Conservation (phyloP, 2,888 invertebrate genomes). For the Carcina quercana region DNA sequence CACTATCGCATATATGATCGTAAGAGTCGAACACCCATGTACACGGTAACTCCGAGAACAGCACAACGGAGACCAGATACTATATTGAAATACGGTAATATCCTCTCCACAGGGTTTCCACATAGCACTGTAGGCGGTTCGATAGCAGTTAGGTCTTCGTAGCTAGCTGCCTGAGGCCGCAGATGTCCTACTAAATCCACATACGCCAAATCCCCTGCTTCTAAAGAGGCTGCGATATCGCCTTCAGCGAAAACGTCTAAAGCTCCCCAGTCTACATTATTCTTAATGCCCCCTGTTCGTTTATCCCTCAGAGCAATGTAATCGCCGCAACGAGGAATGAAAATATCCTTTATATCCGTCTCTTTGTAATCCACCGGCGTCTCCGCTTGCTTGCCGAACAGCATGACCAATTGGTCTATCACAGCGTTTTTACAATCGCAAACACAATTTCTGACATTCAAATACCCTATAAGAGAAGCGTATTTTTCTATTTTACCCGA, state of each 20-base stretch:
- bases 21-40: constrained; percentile 28
- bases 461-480: constrained; percentile 44
- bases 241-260: constrained; percentile 60
- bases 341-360: constrained; percentile 41
- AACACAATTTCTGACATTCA: constrained; percentile 27
- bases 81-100: constrained; percentile 34
- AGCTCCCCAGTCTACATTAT: constrained; percentile 54
- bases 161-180: constrained; percentile 57
- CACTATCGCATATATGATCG: constrained; percentile 23
- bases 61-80: constrained; percentile 29
- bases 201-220: constrained; percentile 58
- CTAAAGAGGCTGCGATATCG: constrained; percentile 51
- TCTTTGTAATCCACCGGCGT: constrained; percentile 45
- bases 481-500: constrained; percentile 39
- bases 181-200: constrained; percentile 44
- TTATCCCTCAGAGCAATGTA: constrained; percentile 41
- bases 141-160: constrained; percentile 37
- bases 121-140: constrained; percentile 30
- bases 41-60: constrained; percentile 26
- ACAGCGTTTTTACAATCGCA: constrained; percentile 32
- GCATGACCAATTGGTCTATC: constrained; percentile 44
- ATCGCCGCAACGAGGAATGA: constrained; percentile 55
- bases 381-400: constrained; percentile 51
- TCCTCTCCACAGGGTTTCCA: constrained; percentile 21
- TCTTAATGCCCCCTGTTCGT: constrained; percentile 23